Base-by-base conservation (phyloP, 2,113 vertebrate genomes). In the Zingel zingel region DNA sequence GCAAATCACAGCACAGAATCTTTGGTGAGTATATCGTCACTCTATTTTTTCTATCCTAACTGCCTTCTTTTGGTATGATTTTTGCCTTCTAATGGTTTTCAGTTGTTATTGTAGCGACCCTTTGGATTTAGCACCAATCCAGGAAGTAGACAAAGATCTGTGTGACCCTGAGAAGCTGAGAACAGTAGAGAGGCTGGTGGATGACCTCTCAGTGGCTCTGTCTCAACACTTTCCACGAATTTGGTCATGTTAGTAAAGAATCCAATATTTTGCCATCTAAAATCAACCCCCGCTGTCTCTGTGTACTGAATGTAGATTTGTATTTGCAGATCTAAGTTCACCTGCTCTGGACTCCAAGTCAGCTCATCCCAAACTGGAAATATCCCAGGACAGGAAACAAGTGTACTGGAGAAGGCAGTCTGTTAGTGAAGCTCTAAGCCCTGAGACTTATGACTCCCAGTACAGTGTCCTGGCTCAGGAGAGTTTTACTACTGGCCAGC, bases 321-420 rank as follows among this genome's bases (percentile, higher is more conserved):
- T 90, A 47, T 85, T 90, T 89, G n/a, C 86, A 96, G 95, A 93
- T 84, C 80, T 94, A 74, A 90, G 86, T 89, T 87, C 85, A 69
- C 84, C 92, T 45, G 57, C 83, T 45, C 83, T 96, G 69, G 93
- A 96, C 79, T 77, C 79, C 30, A 86, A 80, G 71, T 90, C 90
- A 30, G 93, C 93, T 5, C 94, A 95, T 47, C 94, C 94, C 0
- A 90, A 92, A 77, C 62, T 95, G 68, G 86, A 95, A 74, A 89
- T 96, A 79, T 93, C 94, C 21, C 64, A 77, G 45, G 92, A 95
- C 82, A 79, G 65, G 43, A 91, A 89, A 75, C 91, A 94, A 56
- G 95, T 95, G 18, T 64, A 63, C 74, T 96, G 95, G 95, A 92
- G 90, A 70, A 84, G 47, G 25, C 88, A 92, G 16, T 82, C 84